phyloP scores from a whole-genome alignment of 2,113 vertebrate species.

The Heloderma charlesbogerti region DNA sequence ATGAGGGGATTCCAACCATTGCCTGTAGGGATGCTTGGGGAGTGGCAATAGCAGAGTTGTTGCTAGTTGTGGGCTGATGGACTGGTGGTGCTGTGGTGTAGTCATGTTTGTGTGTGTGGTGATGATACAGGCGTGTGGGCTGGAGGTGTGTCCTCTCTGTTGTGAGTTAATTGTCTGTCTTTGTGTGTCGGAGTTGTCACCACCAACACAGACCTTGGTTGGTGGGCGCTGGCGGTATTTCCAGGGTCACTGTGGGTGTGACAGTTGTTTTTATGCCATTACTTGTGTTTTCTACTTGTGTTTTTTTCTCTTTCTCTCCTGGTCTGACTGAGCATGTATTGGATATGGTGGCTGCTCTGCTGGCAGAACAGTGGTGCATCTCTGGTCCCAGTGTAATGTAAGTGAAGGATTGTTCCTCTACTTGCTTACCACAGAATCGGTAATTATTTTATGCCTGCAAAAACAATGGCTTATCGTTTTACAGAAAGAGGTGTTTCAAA shows the following conservation, averaged over 20 bases:
- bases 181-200: not conserved
- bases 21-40: not conserved
- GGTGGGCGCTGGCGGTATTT: not conserved
- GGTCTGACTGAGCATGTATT: not conserved
- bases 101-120: not conserved
- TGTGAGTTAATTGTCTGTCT: not conserved
- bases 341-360: not conserved
- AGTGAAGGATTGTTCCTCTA: not conserved
- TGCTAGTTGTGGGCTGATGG: not conserved
- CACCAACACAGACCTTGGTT: not conserved
- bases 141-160: not conserved
- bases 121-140: not conserved
- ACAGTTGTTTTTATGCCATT: not conserved
- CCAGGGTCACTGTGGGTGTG: not conserved
- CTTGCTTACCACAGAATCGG: not conserved
- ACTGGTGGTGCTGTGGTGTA: not conserved
- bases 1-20: not conserved
- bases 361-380: not conserved
- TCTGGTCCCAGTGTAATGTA: not conserved
- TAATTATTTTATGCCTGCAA: conserved; percentile 63
- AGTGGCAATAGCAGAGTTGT: not conserved
- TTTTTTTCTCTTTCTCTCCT: not conserved
- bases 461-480: conserved; percentile 50
- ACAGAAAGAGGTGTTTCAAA: conserved; percentile 45
- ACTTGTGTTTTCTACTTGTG: not conserved